A percentile compares a stretch with the other conserved stretches of the same genome.
These are phyloP conservation scores for Drosophila villosipedis DNA, from an alignment of 2,888 invertebrate genomes.

Conservation along the genomic window DNA sequence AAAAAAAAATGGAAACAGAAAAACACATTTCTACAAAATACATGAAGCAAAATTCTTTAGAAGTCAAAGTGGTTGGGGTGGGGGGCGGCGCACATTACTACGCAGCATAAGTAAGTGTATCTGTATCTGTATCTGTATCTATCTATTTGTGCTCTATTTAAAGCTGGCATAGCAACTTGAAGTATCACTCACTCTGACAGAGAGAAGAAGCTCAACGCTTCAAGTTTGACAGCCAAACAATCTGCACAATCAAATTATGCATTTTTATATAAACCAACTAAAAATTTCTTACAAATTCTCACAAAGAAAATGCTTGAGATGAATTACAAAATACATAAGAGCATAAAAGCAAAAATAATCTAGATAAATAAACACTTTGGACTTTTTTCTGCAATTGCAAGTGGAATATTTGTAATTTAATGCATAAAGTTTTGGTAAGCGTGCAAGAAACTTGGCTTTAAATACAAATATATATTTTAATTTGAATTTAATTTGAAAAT, in stretches of 20 bases:
- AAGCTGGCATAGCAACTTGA: constrained; percentile 27
- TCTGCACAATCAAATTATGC: constrained; percentile 20
- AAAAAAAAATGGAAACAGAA: background rate
- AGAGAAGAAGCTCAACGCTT: constrained; percentile 7
- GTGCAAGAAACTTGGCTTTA: background rate
- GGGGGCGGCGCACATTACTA: constrained; percentile 2
- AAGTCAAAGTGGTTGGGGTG: constrained; percentile 12
- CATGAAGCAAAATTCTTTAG: constrained; percentile 13
- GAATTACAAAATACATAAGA: background rate
- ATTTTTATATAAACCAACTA: background rate
- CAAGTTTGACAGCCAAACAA: constrained; percentile 8
- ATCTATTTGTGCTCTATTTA: constrained; percentile 20
- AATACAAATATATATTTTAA: background rate
- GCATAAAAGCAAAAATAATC: constrained; percentile 1
- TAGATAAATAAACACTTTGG: background rate
- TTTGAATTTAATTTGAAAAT: background rate
- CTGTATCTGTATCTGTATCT: background rate
- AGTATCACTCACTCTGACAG: constrained; percentile 20
- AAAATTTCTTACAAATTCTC: no score
- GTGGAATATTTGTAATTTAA: background rate
- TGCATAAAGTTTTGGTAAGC: background rate
- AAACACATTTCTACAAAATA: constrained; percentile 8
- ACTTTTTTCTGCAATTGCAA: background rate
- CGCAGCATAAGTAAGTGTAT: constrained; percentile 46
- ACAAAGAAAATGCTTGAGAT: constrained; percentile 14